Percentiles rank a stretch among this genome's conserved stretches.
These are phyloP conservation scores for Acanthacorydalis orientalis DNA, from an alignment of 2,888 invertebrate species.

Conservation along the genomic window DNA sequence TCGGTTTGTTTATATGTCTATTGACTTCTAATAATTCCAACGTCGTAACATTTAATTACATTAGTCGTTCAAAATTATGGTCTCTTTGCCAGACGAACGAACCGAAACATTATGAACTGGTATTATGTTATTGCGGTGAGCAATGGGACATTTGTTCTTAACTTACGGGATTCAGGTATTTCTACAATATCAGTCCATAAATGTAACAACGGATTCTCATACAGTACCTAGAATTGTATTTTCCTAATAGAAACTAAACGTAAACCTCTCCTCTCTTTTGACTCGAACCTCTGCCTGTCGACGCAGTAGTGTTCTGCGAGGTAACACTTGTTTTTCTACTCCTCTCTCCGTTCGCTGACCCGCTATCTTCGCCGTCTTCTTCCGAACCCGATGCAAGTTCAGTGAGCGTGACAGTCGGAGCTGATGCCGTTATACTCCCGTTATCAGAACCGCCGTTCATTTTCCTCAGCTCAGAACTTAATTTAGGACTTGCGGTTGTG, in stretches of 20 bases:
- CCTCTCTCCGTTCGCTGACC: slow-evolving; percentile 11
- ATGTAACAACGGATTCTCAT: too few species aligned
- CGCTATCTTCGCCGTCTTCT: slow-evolving; percentile 10
- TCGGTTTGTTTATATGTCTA: too few species aligned
- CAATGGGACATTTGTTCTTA: too few species aligned
- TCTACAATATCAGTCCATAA: too few species aligned
- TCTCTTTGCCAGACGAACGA: too few species aligned
- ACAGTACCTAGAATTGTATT: too few species aligned
- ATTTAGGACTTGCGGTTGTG: slow-evolving; percentile 18
- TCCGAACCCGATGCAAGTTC: slow-evolving; percentile 13
- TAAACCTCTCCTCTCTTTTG: slow-evolving; percentile 36
- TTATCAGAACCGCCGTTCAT: slow-evolving; percentile 19
- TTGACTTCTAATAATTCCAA: too few species aligned
- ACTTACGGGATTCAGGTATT: too few species aligned
- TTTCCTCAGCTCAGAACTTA: slow-evolving; percentile 20
- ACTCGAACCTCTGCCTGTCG: slow-evolving; percentile 8
- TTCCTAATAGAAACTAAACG: slow-evolving; percentile 22
- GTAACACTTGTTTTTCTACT: slow-evolving; percentile 28
- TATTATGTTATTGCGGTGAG: too few species aligned
- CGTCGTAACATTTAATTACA: too few species aligned
- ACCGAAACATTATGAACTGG: too few species aligned
- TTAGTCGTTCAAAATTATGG: too few species aligned
- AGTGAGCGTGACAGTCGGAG: slow-evolving; percentile 17
- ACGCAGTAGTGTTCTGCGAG: slow-evolving; percentile 21
- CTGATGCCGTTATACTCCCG: slow-evolving; percentile 22